A percentile compares a stretch with the other conserved stretches of the same genome.
Evolutionary conservation across 2,888 invertebrate species (phyloP).

Genomic region (Orthosia cruda): DNA sequence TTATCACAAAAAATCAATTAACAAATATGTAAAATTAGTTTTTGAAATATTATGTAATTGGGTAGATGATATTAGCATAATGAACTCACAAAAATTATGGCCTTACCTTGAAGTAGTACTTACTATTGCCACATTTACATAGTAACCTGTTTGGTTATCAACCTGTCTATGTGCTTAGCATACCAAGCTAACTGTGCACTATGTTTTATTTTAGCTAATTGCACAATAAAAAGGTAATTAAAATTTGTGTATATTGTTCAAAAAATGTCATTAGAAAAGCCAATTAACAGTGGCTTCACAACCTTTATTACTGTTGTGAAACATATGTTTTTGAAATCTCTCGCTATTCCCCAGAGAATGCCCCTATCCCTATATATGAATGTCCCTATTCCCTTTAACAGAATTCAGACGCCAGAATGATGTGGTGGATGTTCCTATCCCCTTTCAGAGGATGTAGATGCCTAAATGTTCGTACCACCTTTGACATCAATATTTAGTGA

Average conservation of each 20-base stretch:
- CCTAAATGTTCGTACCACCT: no score
- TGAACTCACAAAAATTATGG: conserved; percentile 38
- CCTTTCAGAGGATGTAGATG: neutral
- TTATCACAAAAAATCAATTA: neutral
- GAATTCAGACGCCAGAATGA: neutral
- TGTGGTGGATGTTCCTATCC: neutral
- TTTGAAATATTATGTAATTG: neutral
- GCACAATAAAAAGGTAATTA: neutral
- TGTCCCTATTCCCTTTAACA: no score
- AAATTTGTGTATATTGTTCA: neutral
- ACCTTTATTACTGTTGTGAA: conserved; percentile 5
- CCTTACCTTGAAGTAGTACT: conserved; percentile 27
- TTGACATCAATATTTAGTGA: no score
- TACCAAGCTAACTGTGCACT: neutral
- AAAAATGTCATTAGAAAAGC: neutral
- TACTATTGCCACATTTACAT: conserved; percentile 22
- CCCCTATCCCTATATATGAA: no score
- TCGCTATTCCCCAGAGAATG: neutral
- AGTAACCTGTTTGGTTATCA: conserved; percentile 43
- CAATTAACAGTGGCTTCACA: no score
- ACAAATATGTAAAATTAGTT: neutral
- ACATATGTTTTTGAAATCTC: neutral
- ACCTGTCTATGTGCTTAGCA: conserved; percentile 3
- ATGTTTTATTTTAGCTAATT: neutral
- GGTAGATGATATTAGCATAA: conserved; percentile 22